Conservation (phyloP, 2,113 vertebrate species). For the Proterorhinus semilunaris region DNA sequence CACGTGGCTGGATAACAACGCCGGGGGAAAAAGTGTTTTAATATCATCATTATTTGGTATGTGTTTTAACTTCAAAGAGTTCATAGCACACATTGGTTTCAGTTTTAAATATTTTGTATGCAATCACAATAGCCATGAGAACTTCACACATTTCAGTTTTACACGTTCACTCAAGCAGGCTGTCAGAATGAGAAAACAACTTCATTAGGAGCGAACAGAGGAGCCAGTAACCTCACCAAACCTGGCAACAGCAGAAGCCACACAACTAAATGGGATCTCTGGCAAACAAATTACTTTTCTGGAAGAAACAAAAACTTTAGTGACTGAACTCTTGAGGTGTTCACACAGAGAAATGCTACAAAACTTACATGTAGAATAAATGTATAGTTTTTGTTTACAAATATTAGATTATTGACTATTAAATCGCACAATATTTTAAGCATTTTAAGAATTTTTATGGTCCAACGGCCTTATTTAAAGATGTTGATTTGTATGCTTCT, state of each 20-base stretch:
- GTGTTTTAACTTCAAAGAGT: background rate
- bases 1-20: no score
- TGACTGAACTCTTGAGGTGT: constrained; percentile 5
- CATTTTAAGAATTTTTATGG: constrained; percentile 50
- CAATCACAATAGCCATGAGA: constrained; percentile 19
- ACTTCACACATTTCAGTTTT: constrained; percentile 16
- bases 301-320: background rate
- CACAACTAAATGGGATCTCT: constrained; percentile 13
- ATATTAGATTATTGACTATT: background rate
- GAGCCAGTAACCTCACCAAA: constrained; percentile 30
- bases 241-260: constrained; percentile 22
- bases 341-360: background rate
- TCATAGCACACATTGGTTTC: background rate
- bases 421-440: constrained; percentile 11
- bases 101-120: background rate
- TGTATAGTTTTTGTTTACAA: background rate
- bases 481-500: constrained; percentile 47
- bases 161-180: constrained; percentile 28
- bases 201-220: constrained; percentile 43
- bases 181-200: constrained; percentile 21
- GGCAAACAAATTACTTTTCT: constrained; percentile 7
- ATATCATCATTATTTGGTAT: background rate
- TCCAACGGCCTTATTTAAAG: constrained; percentile 46
- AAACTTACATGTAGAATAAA: no score
- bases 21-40: no score